Evolutionary conservation across 2,888 invertebrate species (phyloP).

Genomic region (Baccha elongata): DNA sequence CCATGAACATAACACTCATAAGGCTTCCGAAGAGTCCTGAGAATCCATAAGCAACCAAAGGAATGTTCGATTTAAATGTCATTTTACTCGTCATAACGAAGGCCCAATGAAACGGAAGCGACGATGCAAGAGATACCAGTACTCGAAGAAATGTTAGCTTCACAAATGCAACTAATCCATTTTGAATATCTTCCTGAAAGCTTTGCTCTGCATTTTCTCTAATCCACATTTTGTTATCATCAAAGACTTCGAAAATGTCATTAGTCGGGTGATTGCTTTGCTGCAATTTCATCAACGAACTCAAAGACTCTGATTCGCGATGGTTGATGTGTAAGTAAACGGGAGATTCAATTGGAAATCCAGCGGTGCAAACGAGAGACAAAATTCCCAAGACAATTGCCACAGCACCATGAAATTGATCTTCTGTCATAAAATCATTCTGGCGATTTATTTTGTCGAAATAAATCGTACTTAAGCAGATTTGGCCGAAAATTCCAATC

Average conservation of each 20-base stretch:
- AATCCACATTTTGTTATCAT: constrained; percentile 58
- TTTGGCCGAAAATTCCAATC: constrained; percentile 79
- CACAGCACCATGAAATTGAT: constrained; percentile 79
- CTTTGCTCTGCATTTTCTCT: constrained; percentile 43
- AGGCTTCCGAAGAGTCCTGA: constrained; percentile 78
- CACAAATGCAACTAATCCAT: constrained; percentile 24
- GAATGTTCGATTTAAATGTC: constrained; percentile 77
- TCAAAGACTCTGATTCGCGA: constrained; percentile 76
- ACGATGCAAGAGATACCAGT: constrained; percentile 77
- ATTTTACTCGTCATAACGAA: constrained; percentile 77
- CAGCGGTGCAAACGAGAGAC: constrained; percentile 76
- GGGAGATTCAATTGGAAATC: constrained; percentile 78
- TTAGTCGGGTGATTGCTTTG: constrained; percentile 20
- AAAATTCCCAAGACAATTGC: constrained; percentile 77
- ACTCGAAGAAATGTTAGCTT: constrained; percentile 78
- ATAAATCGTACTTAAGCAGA: constrained; percentile 75
- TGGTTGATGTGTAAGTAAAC: constrained; percentile 77
- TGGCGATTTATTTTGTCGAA: constrained; percentile 23
- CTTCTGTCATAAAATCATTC: constrained; percentile 75
- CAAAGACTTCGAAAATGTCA: constrained; percentile 51
- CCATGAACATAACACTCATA: constrained; percentile 77
- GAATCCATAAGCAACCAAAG: constrained; percentile 33
- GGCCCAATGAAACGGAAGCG: constrained; percentile 79
- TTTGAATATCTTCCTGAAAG: constrained; percentile 47
- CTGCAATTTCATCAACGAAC: constrained; percentile 72